Base-by-base conservation (phyloP, 2,888 invertebrate species). In the Mylabris sibirica region DNA sequence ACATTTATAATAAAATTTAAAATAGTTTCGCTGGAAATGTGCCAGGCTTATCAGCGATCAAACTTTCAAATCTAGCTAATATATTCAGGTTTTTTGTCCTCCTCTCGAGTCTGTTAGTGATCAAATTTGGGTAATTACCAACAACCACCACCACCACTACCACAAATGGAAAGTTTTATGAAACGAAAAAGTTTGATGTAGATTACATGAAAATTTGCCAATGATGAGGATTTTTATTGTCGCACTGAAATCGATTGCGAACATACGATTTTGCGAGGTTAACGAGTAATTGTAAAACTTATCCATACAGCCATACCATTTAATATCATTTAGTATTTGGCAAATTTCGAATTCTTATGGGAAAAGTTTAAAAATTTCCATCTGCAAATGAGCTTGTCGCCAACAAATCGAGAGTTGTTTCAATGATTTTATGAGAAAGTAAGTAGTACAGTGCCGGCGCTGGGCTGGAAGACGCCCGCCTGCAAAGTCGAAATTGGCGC, bases 321-420 rank as follows among this genome's bases (percentile, higher is more conserved):
- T 49, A 49, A 41, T 41, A 41, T 17, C 41, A 6, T 17, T 17
- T 44, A 17, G 41, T 44, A 2, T 17, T 5, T 3, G 4, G 6
- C 30, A 8, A 30, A 30, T 30, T 30, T 30, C 4, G n/a, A 2
- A n/a, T n/a, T 44, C 17, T 44, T 17, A 6, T 44, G 38, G 14
- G 11, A 14, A 38, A 38, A 38, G 38, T 38, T 38, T n/a, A n/a
- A 44, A 44, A 44, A 49, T 38, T 14, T 1, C 11, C 12, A 12
- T 11, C 38, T 61, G 34, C 67, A 68, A 73, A 75, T 71, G 75
- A 76, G 78, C 78, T 78, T 73, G 77, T 74, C 74, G 72, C 75
- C 73, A 78, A 77, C n/a, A 76, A 76, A 76, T 74, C 30, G 30
- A 75, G 75, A 77, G 75, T 74, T 74, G 73, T 76, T 72, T 75